phyloP scores from a whole-genome alignment of 2,797 vertebrate genomes.

The Trematomus bernacchii region DNA sequence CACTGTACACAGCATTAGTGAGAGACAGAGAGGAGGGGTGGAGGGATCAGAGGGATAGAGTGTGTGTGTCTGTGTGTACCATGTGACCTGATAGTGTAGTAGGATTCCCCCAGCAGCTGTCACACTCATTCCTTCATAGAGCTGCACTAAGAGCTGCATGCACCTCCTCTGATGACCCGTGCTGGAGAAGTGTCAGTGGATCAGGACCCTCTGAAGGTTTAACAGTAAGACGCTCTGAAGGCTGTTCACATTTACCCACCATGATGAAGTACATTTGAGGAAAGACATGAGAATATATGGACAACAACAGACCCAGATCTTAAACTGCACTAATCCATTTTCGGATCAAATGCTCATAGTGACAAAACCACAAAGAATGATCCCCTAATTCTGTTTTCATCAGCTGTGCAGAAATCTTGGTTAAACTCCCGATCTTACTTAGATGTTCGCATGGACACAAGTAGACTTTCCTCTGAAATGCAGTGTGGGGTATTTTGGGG shows the following conservation, averaged over 20 bases:
- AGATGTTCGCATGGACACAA: too few relatives aligned
- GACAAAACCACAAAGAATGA: too few relatives aligned
- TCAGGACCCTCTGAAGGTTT: background rate
- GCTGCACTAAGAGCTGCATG: conserved; percentile 35
- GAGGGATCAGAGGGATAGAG: conserved; percentile 77
- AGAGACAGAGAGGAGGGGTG: conserved; percentile 46
- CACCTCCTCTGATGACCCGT: conserved; percentile 16
- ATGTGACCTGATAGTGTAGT: conserved; percentile 77
- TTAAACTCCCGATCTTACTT: too few relatives aligned
- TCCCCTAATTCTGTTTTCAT: too few relatives aligned
- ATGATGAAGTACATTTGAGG: background rate
- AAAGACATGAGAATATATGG: too few relatives aligned
- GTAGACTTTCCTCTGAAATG: too few relatives aligned
- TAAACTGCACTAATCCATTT: too few relatives aligned
- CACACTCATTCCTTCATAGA: conserved; percentile 67
- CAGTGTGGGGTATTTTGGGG: too few relatives aligned
- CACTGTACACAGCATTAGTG: conserved; percentile 76
- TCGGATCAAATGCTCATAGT: too few relatives aligned
- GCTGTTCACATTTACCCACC: background rate
- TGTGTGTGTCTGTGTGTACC: conserved; percentile 48
- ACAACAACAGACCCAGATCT: too few relatives aligned
- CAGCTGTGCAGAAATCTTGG: too few relatives aligned
- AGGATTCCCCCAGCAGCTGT: conserved; percentile 80
- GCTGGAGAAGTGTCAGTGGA: conserved; percentile 16
- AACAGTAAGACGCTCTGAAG: background rate